Evolutionary conservation across 1,140 invertebrate species (phyloP), one percentile per base, ranked within the genome.

Genomic region (Formica selysi): DNA sequence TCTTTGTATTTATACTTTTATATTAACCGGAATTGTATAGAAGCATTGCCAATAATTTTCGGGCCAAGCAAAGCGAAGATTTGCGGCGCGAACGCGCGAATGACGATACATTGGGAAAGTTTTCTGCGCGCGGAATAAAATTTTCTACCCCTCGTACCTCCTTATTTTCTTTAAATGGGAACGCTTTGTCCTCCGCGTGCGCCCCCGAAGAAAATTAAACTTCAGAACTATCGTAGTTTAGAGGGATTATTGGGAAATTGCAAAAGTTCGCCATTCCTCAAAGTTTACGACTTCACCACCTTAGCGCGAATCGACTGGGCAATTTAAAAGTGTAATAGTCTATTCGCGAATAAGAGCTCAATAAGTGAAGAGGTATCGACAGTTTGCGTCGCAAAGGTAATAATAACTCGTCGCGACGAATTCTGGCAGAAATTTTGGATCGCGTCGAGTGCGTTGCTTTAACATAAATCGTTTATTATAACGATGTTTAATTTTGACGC

Each of bases 221-320:
- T 89, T 89, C 41, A 80, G 87, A 89, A 89, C 87, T 79, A 85
- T 89, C 86, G 86, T 71, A 88, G 87, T 89, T 89, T 86, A 78
- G 74, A 74, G 74, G 84, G 86, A 88, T 89, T 88, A 89, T 89
- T 84, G 87, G 81, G 59, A 89, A 89, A 86, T 88, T 88, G 74
- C 86, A 54, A 89, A 89, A 88, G 70, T 89, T 89, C 64, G 62
- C 85, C 67, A 86, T 83, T 86, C 70, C 67, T 62, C 78, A 86
- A 81, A 86, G 85, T 86, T 86, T 86, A 86, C 79, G 85, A 86
- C 65, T 86, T 83, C 85, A 84, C 78, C 68, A 70, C 54, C 57
- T 86, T 71, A 61, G 85, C 70, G 41, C 79, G 67, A 86, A 65
- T 86, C 68, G 32, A 74, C 54, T 36, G 51, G 67, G 78, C 67